Evolutionary conservation across 1,140 invertebrate genomes (phyloP).

Genomic region (Latrodectus geometricus): DNA sequence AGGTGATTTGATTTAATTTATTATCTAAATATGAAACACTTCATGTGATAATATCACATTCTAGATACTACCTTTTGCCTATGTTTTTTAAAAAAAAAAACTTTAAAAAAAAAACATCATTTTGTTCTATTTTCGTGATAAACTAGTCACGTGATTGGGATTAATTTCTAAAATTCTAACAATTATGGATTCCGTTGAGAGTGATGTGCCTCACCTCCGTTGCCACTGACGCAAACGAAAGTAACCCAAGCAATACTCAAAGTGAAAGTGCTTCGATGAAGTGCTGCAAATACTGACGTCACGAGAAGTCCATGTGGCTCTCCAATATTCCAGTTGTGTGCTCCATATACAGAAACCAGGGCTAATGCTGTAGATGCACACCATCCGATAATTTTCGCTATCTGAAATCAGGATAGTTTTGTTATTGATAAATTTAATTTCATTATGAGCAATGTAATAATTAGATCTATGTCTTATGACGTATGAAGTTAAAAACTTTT

Average conservation of each 20-base stretch:
- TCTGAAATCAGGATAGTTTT: no score
- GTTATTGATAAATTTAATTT: no score
- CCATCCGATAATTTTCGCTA: background rate
- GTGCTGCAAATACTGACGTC: conserved; percentile 52
- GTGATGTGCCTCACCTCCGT: conserved; percentile 42
- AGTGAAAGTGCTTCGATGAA: conserved; percentile 51
- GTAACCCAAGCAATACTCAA: conserved; percentile 51
- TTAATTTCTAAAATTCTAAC: conserved; percentile 67
- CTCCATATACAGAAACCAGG: conserved; percentile 30
- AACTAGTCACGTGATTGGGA: background rate
- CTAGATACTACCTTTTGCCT: no score
- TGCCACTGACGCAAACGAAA: conserved; percentile 55
- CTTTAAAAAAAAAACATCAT: no score
- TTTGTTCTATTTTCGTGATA: background rate
- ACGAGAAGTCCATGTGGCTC: conserved; percentile 65
- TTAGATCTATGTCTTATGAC: no score
- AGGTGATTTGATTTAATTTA: no score
- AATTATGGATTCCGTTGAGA: background rate
- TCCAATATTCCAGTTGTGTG: conserved; percentile 41
- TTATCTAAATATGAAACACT: no score
- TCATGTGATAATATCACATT: no score
- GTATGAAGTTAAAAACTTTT: no score
- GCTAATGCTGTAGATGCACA: conserved; percentile 2
- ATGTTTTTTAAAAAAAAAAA: no score
- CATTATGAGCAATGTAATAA: no score